phyloP scores from a whole-genome alignment of 2,113 vertebrate species.

The Alectura lathami region DNA sequence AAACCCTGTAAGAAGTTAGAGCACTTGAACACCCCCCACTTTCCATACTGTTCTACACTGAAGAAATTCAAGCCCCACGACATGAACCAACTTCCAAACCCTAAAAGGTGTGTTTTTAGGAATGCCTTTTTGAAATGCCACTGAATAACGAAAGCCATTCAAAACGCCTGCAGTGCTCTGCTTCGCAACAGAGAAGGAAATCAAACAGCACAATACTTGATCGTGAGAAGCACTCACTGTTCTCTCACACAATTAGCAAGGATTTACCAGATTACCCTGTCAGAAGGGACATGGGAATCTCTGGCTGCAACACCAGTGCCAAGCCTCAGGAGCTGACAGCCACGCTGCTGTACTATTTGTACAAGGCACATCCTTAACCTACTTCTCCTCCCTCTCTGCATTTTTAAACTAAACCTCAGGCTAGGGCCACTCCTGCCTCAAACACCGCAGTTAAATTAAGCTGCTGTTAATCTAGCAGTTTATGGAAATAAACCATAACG shows the following conservation, averaged over 20 bases:
- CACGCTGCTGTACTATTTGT: background rate
- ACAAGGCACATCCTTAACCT: background rate
- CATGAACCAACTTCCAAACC: background rate
- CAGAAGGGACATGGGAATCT: fast-evolving
- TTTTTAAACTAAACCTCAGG: background rate
- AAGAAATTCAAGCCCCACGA: background rate
- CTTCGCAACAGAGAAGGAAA: background rate
- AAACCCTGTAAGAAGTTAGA: background rate
- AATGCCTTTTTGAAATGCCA: background rate
- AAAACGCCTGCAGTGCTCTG: fast-evolving
- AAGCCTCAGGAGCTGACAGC: background rate
- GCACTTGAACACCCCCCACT: fast-evolving
- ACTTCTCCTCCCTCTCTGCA: background rate
- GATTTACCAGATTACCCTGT: background rate
- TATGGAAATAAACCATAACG: background rate
- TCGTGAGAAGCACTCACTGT: background rate
- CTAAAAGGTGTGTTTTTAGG: background rate
- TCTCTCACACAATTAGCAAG: background rate
- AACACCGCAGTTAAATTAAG: background rate
- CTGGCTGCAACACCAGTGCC: background rate
- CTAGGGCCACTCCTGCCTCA: background rate
- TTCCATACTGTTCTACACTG: background rate
- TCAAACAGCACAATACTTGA: background rate
- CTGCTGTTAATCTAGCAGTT: background rate
- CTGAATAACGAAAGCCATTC: background rate